Percentiles rank a stretch among this genome's conserved stretches.
phyloP scores from a whole-genome alignment of 1,140 invertebrate genomes.

The Muscidifurax raptorellus region DNA sequence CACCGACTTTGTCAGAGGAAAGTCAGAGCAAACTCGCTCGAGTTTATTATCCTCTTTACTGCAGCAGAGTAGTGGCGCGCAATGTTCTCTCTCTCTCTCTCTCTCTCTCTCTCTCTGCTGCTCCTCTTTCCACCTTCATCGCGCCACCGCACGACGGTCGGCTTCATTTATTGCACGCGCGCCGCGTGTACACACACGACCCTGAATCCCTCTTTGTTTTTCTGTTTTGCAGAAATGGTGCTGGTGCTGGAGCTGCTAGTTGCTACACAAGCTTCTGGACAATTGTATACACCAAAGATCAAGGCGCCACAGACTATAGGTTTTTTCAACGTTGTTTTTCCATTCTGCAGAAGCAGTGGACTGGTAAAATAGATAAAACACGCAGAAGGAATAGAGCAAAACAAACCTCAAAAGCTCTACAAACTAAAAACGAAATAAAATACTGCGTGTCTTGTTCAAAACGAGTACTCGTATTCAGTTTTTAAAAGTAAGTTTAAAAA shows the following conservation, averaged over 20 bases:
- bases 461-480: too few relatives aligned
- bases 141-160: neutral
- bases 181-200: slow-evolving; percentile 20
- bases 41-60: slow-evolving; percentile 52
- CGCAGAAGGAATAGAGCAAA: too few relatives aligned
- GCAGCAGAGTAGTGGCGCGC: slow-evolving; percentile 16
- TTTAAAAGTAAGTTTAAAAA: too few relatives aligned
- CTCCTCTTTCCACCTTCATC: neutral
- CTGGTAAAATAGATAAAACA: too few relatives aligned
- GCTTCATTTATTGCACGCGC: slow-evolving; percentile 38
- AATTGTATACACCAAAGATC: neutral
- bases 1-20: slow-evolving; percentile 48
- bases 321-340: neutral
- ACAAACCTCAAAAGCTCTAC: too few relatives aligned
- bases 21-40: slow-evolving; percentile 37
- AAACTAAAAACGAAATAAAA: too few relatives aligned
- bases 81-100: neutral
- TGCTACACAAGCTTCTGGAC: neutral
- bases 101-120: neutral
- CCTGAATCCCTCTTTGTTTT: slow-evolving; percentile 39
- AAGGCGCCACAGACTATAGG: neutral
- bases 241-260: neutral
- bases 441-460: too few relatives aligned
- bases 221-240: neutral
- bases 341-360: neutral